Evolutionary conservation across 1,140 invertebrate species (phyloP), one percentile per base, ranked within the genome.

Genomic region (Zaprionus ghesquierei): DNA sequence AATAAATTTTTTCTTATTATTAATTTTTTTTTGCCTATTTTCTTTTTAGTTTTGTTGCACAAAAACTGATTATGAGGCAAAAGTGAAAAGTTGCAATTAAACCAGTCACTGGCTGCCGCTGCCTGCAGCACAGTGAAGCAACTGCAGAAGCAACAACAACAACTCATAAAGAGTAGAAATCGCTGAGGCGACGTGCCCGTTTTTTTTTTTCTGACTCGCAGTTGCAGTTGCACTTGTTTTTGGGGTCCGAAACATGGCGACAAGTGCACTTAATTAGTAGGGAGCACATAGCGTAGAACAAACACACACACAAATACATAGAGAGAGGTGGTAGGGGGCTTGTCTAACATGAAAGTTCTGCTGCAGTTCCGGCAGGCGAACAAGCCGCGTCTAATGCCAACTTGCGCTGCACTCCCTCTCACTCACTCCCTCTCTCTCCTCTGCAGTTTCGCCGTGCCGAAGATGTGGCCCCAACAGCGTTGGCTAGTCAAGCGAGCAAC

Each of bases 71-170:
- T 87, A 87, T 89, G 84, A 87, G 75, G 84, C 85, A 87, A 87
- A 87, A 89, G 84, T 87, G 84, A 87, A 87, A 87, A 84, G 84
- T 77, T 89, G 84, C 77, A 87, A 87, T 87, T 87, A 87, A 87
- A 89, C 84, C 84, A 89, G 84, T 87, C 84, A 89, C 76, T 87
- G 82, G 63, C 58, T 86, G 82, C 53, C 35, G n/a, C 59, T 71
- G 71, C 41, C n/a, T 46, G 55, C 61, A 82, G 79, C 71, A 79
- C 2, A 84, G 55, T 71, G 73, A 64, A 49, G 27, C 27, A 29
- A 81, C 72, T 79, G 69, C 79, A 70, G 46, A 53, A 69, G 46
- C 77, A 65, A 6, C 64, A 77, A 22, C 63, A 51, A 27, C 49
- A 35, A 55, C 46, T 87, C 84, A 87, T 89, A 87, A 87, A 72